Evolutionary conservation across 2,797 vertebrate species (phyloP).

Genomic region (Trematomus bernacchii): DNA sequence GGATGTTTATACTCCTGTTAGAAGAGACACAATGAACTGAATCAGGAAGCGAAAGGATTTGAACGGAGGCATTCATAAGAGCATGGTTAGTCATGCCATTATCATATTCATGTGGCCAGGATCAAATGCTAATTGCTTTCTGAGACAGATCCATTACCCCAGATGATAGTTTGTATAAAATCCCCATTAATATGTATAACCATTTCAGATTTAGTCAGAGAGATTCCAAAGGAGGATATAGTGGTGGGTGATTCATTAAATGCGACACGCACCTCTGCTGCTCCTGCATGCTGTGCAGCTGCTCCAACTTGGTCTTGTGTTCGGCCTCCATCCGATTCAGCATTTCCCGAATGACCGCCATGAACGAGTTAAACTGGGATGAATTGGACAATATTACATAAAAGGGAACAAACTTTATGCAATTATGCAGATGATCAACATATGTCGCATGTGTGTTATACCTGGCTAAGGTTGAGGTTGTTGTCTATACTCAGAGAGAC

Average conservation of each 20-base stretch:
- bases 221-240: not conserved
- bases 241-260: not conserved
- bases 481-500: constrained; percentile 97
- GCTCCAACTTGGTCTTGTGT: constrained; percentile 98
- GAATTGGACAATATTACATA: not conserved
- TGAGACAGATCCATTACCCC: constrained; percentile 1
- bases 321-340: constrained; percentile 94
- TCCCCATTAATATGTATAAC: not conserved
- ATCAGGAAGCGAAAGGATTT: not conserved
- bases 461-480: constrained; percentile 99
- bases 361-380: constrained; percentile 96
- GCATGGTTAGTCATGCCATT: not conserved
- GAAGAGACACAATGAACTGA: not conserved
- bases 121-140: not conserved
- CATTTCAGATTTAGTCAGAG: constrained; percentile 11
- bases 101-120: constrained; percentile 6
- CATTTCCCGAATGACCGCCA: constrained; percentile 98
- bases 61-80: not conserved
- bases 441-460: constrained; percentile 55
- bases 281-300: constrained; percentile 97
- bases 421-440: not conserved
- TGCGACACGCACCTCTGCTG: constrained; percentile 91
- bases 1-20: constrained; percentile 89
- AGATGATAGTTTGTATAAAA: not conserved
- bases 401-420: not conserved